Conservation (phyloP, 2,113 vertebrate genomes). For the Cyrtonyx montezumae region DNA sequence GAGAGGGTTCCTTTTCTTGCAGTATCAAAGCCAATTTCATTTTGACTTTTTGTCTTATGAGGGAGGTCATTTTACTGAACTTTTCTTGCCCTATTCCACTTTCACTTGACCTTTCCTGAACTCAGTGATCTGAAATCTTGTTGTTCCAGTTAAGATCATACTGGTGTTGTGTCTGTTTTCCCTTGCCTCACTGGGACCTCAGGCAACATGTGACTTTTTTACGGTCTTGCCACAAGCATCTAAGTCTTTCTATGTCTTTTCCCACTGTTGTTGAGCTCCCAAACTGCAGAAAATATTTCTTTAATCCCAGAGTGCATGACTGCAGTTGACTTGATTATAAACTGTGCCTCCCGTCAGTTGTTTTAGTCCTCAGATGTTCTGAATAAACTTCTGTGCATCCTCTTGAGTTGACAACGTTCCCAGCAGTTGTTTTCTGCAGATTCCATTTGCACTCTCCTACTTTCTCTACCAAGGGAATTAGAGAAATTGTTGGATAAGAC, state of each 20-base stretch:
- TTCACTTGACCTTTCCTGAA: constrained; percentile 38
- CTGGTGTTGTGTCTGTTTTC: not conserved
- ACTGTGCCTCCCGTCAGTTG: constrained; percentile 4
- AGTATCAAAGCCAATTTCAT: not conserved
- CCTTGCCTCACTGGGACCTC: not conserved
- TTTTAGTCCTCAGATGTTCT: constrained; percentile 8
- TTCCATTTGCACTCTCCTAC: not conserved
- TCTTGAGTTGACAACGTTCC: constrained; percentile 37
- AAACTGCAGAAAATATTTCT: constrained; percentile 16
- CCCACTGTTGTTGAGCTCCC: constrained; percentile 19
- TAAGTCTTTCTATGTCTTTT: constrained; percentile 25
- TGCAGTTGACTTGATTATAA: constrained; percentile 22
- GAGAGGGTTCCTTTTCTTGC: not conserved
- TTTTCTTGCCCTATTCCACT: not conserved
- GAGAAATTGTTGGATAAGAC: constrained; percentile 34
- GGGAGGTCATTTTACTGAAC: constrained; percentile 5
- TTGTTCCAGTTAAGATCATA: not conserved
- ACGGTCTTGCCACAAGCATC: not conserved
- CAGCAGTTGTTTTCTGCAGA: constrained; percentile 33
- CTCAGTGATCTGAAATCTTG: not conserved
- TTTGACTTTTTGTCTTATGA: not conserved
- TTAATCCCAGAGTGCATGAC: constrained; percentile 46
- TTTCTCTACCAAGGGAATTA: constrained; percentile 47
- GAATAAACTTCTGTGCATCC: not conserved
- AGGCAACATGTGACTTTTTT: constrained; percentile 34